Evolutionary conservation across 92 coral and sea anemone genomes (phyloP).

Genomic region (Anthopleura xanthogrammica): DNA sequence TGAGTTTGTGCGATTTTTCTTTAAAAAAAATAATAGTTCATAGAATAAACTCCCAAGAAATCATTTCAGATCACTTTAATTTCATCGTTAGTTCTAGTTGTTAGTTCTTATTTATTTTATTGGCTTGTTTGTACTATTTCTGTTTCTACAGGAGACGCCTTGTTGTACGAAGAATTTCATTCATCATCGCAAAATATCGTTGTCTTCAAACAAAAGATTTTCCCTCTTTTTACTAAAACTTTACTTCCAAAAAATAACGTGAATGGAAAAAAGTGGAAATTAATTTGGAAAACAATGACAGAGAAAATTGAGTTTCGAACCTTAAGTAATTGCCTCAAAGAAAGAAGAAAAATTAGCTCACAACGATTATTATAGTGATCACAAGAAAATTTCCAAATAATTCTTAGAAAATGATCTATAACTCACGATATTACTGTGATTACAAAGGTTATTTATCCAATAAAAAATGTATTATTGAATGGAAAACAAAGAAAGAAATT

Average conservation of each 20-base stretch:
- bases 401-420: not conserved
- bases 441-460: not conserved
- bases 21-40: too few relatives aligned
- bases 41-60: not conserved
- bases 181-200: not conserved
- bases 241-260: not conserved
- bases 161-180: not conserved
- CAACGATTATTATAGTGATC: too few relatives aligned
- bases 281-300: too few relatives aligned
- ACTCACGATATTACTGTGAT: not conserved
- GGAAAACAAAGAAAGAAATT: not conserved
- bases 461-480: not conserved
- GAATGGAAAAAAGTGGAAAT: not conserved
- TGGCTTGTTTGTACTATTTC: not conserved
- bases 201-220: not conserved
- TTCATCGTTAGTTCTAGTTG: not conserved
- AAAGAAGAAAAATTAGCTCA: too few relatives aligned
- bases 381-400: not conserved
- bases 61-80: not conserved
- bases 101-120: not conserved
- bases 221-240: not conserved
- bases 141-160: not conserved
- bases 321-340: too few relatives aligned
- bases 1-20: too few relatives aligned
- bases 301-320: too few relatives aligned